Evolutionary conservation across 2,888 invertebrate species (phyloP).

Genomic region (Stenchaetothrips biformis): DNA sequence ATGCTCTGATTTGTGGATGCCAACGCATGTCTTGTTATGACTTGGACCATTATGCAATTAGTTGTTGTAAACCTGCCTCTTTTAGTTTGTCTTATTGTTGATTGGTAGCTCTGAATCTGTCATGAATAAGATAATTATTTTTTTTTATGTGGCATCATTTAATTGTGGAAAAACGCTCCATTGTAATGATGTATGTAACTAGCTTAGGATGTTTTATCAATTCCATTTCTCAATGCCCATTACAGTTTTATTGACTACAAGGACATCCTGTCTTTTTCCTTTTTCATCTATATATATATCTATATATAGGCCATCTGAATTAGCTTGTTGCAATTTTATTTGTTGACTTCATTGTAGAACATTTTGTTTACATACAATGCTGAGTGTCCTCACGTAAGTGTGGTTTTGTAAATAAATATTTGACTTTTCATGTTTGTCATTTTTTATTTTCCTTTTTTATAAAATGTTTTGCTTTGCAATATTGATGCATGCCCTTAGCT

Average conservation of each 20-base stretch:
- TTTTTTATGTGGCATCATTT: background rate
- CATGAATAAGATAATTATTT: background rate
- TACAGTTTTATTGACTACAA: background rate
- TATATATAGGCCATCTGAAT: background rate
- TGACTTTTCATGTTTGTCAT: slow-evolving; percentile 13
- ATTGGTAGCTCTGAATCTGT: background rate
- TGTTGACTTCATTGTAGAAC: background rate
- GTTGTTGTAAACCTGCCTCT: slow-evolving; percentile 16
- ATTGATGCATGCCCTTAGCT: background rate
- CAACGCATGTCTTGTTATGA: background rate
- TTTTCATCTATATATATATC: background rate
- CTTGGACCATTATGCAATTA: background rate
- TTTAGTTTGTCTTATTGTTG: background rate
- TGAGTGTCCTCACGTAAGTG: slow-evolving; percentile 8
- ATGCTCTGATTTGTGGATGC: background rate
- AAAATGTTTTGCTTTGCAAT: background rate
- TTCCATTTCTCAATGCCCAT: background rate
- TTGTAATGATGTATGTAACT: background rate
- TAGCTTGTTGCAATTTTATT: slow-evolving; percentile 13
- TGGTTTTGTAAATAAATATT: slow-evolving; percentile 22
- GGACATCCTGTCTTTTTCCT: background rate
- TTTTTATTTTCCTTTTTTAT: slow-evolving; percentile 25
- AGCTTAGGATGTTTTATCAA: background rate
- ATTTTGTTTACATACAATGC: background rate
- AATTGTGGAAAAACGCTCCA: background rate